Percentiles rank a stretch among this genome's conserved stretches.
phyloP scores from a whole-genome alignment of 2,797 vertebrate species.

The Thunnus albacares region DNA sequence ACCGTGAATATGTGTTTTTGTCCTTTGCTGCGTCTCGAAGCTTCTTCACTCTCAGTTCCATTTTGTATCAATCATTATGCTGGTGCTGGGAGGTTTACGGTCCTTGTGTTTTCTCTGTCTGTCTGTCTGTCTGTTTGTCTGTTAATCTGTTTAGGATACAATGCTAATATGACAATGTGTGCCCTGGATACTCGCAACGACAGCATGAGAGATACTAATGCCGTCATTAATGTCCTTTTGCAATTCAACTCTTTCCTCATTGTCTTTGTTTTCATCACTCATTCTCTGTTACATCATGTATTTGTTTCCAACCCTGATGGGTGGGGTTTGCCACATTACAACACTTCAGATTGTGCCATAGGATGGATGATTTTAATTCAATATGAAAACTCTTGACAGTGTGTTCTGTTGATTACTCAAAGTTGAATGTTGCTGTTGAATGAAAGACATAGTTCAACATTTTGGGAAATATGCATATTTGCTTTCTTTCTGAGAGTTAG shows the following conservation, averaged over 20 bases:
- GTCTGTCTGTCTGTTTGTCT: conserved; percentile 36
- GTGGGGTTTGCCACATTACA: conserved; percentile 37
- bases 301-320: conserved; percentile 8
- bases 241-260: conserved; percentile 40
- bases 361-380: background rate
- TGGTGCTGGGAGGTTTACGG: conserved; percentile 48
- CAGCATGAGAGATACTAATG: conserved; percentile 60
- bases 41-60: conserved; percentile 47
- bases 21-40: conserved; percentile 34
- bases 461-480: background rate
- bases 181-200: conserved; percentile 79
- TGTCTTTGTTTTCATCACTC: conserved; percentile 24
- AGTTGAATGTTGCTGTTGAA: background rate
- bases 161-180: conserved; percentile 77
- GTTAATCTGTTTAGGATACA: conserved; percentile 47
- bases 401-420: no score
- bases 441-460: background rate
- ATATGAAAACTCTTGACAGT: no score
- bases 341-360: background rate
- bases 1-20: conserved; percentile 31
- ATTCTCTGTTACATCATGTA: conserved; percentile 7
- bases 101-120: conserved; percentile 16
- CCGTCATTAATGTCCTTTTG: conserved; percentile 57
- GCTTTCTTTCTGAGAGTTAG: no score
- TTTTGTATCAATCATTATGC: conserved; percentile 51